Base-by-base conservation (phyloP, 2,888 invertebrate species). In the Hybos culiciformis region DNA sequence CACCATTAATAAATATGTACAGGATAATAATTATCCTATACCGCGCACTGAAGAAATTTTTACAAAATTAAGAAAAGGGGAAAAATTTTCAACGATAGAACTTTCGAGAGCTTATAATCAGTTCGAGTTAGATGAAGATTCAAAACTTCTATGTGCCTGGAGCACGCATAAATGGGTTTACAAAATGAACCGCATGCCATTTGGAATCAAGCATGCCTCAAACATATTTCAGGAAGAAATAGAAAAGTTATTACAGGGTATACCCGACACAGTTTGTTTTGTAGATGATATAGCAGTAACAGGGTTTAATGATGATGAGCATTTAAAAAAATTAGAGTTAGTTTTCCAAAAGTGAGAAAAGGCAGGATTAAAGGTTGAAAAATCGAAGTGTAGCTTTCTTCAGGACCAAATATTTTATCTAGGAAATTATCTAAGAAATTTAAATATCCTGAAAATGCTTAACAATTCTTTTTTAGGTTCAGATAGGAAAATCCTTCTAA, bases 241-340 rank as follows among this genome's bases (percentile, higher is more conserved):
- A 33, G 37, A 44, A n/a, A 18, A 6, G 19, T 32, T 37, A 3
- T 32, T 41, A 2, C 5, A 17, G 24, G 15, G 31, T 20, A 26
- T 43, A 36, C 12, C 34, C n/a, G n/a, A 34, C 18, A 40, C 40
- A 3, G 23, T 31, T 3, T 42, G 38, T 31, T 36, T 44, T 11
- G 36, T 44, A 32, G 40, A 44, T 44, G 44, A 43, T 12, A 39
- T 43, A n/a, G n/a, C n/a, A n/a, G n/a, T n/a, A n/a, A n/a, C n/a
- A n/a, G n/a, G n/a, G n/a, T n/a, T n/a, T n/a, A n/a, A n/a, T n/a
- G n/a, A n/a, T n/a, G n/a, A n/a, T n/a, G n/a, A n/a, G n/a, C n/a
- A n/a, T n/a, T n/a, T n/a, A n/a, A n/a, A n/a, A n/a, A n/a, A n/a
- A n/a, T n/a, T n/a, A n/a, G n/a, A n/a, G n/a, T n/a, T n/a, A n/a